These are phyloP conservation scores for Heliconius nattereri DNA, from an alignment of 1,140 invertebrate genomes.

Conservation along the genomic window DNA sequence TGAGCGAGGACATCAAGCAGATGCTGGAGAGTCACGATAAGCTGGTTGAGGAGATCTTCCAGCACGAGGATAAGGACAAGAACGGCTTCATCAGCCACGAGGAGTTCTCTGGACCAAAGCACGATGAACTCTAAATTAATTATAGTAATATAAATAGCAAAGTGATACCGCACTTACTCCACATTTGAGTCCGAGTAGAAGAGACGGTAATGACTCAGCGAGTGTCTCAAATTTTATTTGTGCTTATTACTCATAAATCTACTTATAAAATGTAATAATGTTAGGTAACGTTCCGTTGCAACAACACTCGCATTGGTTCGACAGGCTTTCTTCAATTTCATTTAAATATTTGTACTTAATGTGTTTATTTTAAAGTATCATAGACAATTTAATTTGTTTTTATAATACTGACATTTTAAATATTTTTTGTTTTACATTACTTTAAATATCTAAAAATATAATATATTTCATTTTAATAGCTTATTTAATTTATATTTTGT, in stretches of 20 bases:
- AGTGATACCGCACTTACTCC: not conserved
- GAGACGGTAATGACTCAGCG: not conserved
- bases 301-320: not conserved
- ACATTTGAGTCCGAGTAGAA: not conserved
- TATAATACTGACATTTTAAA: not conserved
- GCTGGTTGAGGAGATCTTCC: constrained; percentile 97
- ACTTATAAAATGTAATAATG: not conserved
- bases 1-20: constrained; percentile 90
- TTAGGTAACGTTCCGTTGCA: not conserved
- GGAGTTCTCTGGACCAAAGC: constrained; percentile 97
- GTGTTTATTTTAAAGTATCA: not conserved
- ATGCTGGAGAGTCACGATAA: constrained; percentile 95
- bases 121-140: constrained; percentile 93
- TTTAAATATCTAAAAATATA: constrained; percentile 1
- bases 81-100: constrained; percentile 97
- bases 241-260: not conserved
- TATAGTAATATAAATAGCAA: constrained; percentile 14
- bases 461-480: not conserved
- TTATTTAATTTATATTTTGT: not conserved
- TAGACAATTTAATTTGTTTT: not conserved
- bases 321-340: not conserved
- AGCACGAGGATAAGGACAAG: constrained; percentile 97
- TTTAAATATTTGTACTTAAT: constrained; percentile 7
- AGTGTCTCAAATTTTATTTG: not conserved
- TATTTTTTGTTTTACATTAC: not conserved